Conservation (phyloP, 53 echinoderm and acorn worm genomes). For the Luidia sarsii region DNA sequence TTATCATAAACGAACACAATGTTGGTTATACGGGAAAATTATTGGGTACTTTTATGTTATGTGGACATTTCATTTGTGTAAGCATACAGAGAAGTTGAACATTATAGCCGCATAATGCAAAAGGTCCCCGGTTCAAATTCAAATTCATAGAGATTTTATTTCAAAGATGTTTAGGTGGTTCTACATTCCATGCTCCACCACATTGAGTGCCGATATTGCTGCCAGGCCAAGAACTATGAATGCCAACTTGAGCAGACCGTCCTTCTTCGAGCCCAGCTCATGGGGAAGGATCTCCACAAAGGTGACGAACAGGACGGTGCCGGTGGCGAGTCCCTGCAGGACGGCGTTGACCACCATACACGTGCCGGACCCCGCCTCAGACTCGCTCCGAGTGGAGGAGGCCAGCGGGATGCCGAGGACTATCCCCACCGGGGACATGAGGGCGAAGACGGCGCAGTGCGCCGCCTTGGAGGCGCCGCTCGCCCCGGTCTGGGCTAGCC, state of each 20-base stretch:
- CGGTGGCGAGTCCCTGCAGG: conserved; percentile 89
- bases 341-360: conserved; percentile 74
- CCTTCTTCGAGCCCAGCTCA: conserved; percentile 74
- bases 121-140: too few relatives aligned
- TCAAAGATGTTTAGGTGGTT: too few relatives aligned
- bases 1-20: too few relatives aligned
- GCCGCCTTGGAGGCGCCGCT: conserved; percentile 50
- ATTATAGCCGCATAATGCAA: too few relatives aligned
- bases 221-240: conserved; percentile 78
- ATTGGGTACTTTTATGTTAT: too few relatives aligned
- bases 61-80: too few relatives aligned
- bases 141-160: too few relatives aligned
- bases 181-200: conserved; percentile 39
- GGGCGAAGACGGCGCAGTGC: conserved; percentile 71
- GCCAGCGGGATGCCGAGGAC: conserved; percentile 84
- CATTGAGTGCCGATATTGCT: conserved; percentile 66
- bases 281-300: conserved; percentile 91
- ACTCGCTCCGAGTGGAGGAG: conserved; percentile 26
- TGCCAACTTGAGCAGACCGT: conserved; percentile 72
- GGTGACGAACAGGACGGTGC: conserved; percentile 94
- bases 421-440: conserved; percentile 82
- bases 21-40: too few relatives aligned
- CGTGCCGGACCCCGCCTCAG: conserved; percentile 23
- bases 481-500: conserved; percentile 68
- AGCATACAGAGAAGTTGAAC: too few relatives aligned